phyloP scores from a whole-genome alignment of 1,140 invertebrate species.

The Gryon sp. region DNA sequence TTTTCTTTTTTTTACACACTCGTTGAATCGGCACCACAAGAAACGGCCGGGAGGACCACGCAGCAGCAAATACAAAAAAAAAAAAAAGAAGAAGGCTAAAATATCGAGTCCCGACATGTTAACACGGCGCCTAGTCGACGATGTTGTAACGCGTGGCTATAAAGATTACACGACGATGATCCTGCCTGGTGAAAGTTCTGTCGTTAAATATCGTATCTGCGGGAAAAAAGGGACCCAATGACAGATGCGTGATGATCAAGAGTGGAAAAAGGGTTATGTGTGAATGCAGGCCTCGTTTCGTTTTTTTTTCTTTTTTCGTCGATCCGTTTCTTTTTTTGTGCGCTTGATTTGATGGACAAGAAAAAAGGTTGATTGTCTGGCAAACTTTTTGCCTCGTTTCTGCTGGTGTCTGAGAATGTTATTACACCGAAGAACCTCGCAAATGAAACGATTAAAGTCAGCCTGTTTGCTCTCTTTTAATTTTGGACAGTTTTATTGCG shows the following conservation, averaged over 20 bases:
- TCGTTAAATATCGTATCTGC: constrained; percentile 42
- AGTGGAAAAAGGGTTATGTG: constrained; percentile 25
- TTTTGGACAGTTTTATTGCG: background rate
- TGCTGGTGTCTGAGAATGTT: background rate
- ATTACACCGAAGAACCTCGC: background rate
- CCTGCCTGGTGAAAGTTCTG: constrained; percentile 53
- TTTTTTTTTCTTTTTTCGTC: too few species aligned
- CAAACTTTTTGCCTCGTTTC: background rate
- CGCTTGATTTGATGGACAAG: background rate
- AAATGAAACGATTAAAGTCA: constrained; percentile 1
- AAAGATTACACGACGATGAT: constrained; percentile 60
- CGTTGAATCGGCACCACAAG: constrained; percentile 32
- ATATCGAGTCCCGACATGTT: constrained; percentile 55
- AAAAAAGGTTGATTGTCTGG: background rate
- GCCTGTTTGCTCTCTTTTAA: background rate
- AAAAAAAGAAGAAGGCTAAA: constrained; percentile 52
- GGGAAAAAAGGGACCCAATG: constrained; percentile 36
- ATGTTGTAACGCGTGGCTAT: constrained; percentile 60
- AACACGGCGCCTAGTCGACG: constrained; percentile 59
- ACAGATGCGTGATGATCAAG: constrained; percentile 40
- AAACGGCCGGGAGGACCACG: constrained; percentile 6
- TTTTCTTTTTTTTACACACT: constrained; percentile 30
- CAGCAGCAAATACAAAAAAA: too few species aligned
- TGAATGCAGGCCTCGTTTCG: constrained; percentile 9
- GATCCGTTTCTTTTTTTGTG: background rate